A percentile compares a stretch with the other conserved stretches of the same genome.
phyloP scores from a whole-genome alignment of 2,113 vertebrate genomes.

The Felis catus region DNA sequence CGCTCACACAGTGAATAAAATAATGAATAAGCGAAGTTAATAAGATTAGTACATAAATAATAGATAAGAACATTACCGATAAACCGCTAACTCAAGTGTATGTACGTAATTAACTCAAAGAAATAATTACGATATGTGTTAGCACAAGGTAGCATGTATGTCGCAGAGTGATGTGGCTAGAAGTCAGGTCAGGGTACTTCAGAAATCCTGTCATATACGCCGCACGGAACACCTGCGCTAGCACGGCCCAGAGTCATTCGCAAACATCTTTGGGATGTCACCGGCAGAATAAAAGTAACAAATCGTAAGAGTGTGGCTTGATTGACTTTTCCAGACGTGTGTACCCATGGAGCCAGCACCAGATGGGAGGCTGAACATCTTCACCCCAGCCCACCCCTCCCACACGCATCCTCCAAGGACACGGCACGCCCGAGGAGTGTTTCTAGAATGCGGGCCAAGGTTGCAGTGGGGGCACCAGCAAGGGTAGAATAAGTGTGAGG shows the following conservation, averaged over 20 bases:
- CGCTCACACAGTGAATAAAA: background rate
- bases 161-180: accelerated
- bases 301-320: accelerated
- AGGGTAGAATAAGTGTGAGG: accelerated
- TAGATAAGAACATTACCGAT: conserved; percentile 38
- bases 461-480: background rate
- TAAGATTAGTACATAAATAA: conserved; percentile 63
- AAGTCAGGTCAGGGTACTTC: background rate
- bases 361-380: accelerated
- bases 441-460: accelerated
- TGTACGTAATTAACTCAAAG: background rate
- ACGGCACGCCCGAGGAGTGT: accelerated
- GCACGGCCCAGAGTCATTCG: background rate
- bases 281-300: background rate
- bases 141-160: background rate
- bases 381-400: accelerated
- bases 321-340: too few relatives aligned
- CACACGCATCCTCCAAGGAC: background rate
- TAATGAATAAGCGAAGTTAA: conserved; percentile 39
- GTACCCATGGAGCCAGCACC: accelerated
- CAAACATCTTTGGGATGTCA: background rate
- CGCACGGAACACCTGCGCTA: accelerated
- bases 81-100: background rate
- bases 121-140: background rate
- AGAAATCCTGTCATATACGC: accelerated